phyloP scores from a whole-genome alignment of 2,888 invertebrate species.

The Cinara cedri region DNA sequence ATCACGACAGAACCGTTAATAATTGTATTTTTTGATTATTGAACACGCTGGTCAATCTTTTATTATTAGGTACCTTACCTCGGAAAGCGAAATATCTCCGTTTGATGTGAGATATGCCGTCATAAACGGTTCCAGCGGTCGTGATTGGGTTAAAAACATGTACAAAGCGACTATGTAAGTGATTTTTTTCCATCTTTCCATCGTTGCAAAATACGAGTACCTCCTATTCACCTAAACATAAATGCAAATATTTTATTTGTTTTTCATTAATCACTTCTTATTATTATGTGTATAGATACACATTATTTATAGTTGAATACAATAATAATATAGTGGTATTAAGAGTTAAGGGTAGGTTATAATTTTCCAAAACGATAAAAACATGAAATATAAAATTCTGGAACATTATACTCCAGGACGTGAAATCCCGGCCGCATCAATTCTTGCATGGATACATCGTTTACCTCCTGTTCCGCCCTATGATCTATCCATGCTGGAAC shows the following conservation, averaged over 20 bases:
- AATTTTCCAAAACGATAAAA: too few relatives aligned
- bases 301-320: too few relatives aligned
- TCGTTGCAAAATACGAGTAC: not conserved
- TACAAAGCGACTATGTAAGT: slow-evolving; percentile 2
- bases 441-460: not conserved
- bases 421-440: too few relatives aligned
- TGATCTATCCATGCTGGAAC: not conserved
- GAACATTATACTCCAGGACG: too few relatives aligned
- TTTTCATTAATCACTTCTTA: too few relatives aligned
- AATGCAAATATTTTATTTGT: not conserved
- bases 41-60: not conserved
- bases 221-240: not conserved
- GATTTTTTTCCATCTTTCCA: slow-evolving; percentile 10
- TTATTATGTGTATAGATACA: too few relatives aligned
- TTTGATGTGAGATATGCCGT: slow-evolving; percentile 8
- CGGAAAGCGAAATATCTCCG: not conserved
- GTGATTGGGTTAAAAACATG: slow-evolving; percentile 5
- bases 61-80: not conserved
- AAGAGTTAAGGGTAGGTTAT: too few relatives aligned
- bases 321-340: too few relatives aligned
- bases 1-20: too few relatives aligned
- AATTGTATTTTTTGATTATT: not conserved
- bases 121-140: slow-evolving; percentile 10
- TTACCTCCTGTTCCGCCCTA: too few relatives aligned
- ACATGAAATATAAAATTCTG: too few relatives aligned